Evolutionary conservation across 2,888 invertebrate species (phyloP).

Genomic region (Leptothorax acervorum): DNA sequence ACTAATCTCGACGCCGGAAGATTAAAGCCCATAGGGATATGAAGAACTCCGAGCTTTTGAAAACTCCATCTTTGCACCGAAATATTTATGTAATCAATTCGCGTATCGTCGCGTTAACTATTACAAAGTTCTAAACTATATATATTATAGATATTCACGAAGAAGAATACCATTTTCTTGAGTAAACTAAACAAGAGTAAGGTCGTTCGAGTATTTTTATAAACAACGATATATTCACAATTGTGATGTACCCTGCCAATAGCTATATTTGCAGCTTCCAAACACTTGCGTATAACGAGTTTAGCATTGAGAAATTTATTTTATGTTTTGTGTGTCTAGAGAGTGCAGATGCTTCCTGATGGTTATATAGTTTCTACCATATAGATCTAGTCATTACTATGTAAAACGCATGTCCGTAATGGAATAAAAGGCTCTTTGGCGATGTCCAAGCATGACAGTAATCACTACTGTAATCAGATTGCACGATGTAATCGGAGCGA

Average conservation of each 20-base stretch:
- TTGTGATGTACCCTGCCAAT: not conserved
- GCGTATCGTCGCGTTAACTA: not conserved
- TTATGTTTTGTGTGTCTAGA: not conserved
- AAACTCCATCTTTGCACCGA: not conserved
- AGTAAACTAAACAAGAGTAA: not conserved
- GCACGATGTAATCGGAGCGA: conserved; percentile 27
- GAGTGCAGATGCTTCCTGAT: not conserved
- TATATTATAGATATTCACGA: not conserved
- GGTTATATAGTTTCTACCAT: not conserved
- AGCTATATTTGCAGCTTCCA: not conserved
- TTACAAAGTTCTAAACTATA: not conserved
- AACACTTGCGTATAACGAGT: not conserved
- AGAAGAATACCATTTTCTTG: not conserved
- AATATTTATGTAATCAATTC: conserved; percentile 17
- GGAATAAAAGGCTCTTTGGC: not conserved
- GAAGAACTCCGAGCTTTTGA: not conserved
- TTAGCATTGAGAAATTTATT: conserved; percentile 14
- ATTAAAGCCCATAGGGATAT: conserved; percentile 57
- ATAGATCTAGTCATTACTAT: not conserved
- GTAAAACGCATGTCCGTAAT: not conserved
- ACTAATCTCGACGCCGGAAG: conserved; percentile 48
- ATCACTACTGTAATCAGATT: conserved; percentile 16
- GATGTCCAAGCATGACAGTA: not conserved
- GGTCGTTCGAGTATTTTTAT: not conserved
- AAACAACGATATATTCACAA: not conserved